Evolutionary conservation across 2,888 invertebrate species (phyloP), one percentile per base, ranked within the genome.

Genomic region (Pseudococcus viburni): DNA sequence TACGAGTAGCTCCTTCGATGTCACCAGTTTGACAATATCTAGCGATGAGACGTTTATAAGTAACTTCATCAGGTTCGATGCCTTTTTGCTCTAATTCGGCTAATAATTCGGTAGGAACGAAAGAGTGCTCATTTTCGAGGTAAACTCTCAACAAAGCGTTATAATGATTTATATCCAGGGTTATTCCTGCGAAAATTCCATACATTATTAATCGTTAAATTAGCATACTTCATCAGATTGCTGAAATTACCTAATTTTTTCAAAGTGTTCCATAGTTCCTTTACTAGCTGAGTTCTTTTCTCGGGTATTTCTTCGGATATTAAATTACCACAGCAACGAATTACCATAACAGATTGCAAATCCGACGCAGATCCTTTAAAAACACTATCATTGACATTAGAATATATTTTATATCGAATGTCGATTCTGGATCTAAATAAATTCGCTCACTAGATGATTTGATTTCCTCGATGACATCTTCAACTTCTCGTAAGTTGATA

Each of bases 101-200:
- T 48, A 98, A 92, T 91, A 98, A 95, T 89, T 96, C 94, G 0
- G 94, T 94, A 0, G 97, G 96, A n/a, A 95, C 95, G 91, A 98
- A 97, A 42, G 93, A 92, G 91, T 95, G 94, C 90, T 96, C 95
- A 92, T 97, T 98, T 91, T 97, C 97, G 90, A 97, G 92, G 91
- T 97, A 96, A 0, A 97, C 96, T 89, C 95, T 92, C 80, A 98
- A 92, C 46, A 98, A 92, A 0, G 96, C 96, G 93, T 98, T 98
- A 92, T 97, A 98, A 91, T 98, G 97, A 0, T 95, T 95, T 33
- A 96, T 94, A 91, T 96, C 96, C 94, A 97, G 94, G 0, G 94
- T 94, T n/a, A 96, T 94, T 89, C 95, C 92, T 92, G 90, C 85
- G 89, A 86, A 68, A 55, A 19, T 0, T 17, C 33, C 4, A n/a